These are phyloP conservation scores for Drosophila seguyi DNA, from an alignment of 1,140 invertebrate genomes.

Conservation along the genomic window DNA sequence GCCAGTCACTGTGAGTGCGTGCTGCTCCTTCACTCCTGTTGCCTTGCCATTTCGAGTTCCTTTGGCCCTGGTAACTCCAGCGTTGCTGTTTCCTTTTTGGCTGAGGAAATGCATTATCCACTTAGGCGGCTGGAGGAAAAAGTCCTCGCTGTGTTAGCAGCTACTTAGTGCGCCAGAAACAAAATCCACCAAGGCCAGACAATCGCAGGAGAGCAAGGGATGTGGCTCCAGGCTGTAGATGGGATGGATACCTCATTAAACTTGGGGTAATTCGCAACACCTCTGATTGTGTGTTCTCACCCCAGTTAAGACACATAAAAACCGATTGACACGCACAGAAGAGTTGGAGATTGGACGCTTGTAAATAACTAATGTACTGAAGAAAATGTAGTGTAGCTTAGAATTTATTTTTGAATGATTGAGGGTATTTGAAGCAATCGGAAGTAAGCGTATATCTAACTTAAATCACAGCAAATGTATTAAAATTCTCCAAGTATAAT, in stretches of 20 bases:
- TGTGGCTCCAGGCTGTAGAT: conserved; percentile 5
- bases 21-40: conserved; percentile 34
- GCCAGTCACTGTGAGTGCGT: conserved; percentile 50
- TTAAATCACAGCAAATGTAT: background rate
- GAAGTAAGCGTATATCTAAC: background rate
- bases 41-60: conserved; percentile 7
- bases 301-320: conserved; percentile 41
- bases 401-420: no score
- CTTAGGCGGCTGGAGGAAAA: conserved; percentile 67
- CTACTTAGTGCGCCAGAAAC: conserved; percentile 66
- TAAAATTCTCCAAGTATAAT: no score
- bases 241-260: conserved; percentile 57
- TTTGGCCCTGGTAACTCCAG: conserved; percentile 18
- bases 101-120: conserved; percentile 80
- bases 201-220: conserved; percentile 26
- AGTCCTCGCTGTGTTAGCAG: conserved; percentile 63
- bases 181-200: conserved; percentile 48
- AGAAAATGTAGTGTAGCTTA: background rate
- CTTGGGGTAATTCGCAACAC: conserved; percentile 72
- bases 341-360: conserved; percentile 28
- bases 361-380: conserved; percentile 19
- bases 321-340: conserved; percentile 59
- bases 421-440: no score
- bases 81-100: conserved; percentile 55
- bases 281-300: conserved; percentile 48